These are phyloP conservation scores for Petrocephalus zakoni DNA, from an alignment of 2,113 vertebrate species.

Conservation along the genomic window DNA sequence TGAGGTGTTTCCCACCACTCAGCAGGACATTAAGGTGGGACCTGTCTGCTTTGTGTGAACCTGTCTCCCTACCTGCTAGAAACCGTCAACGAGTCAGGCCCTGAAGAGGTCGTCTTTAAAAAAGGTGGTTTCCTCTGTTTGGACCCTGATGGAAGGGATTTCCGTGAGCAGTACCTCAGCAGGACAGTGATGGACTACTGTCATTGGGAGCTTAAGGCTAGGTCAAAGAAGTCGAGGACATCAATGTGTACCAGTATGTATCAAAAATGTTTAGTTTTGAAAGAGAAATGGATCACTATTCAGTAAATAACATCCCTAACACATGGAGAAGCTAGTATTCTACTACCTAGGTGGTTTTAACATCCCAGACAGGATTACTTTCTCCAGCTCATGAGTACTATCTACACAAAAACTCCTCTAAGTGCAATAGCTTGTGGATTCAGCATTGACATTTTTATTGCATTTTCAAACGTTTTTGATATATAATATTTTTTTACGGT, in stretches of 20 bases:
- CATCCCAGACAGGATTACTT: conserved; percentile 58
- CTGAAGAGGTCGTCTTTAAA: background rate
- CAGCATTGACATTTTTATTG: conserved; percentile 57
- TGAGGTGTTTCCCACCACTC: conserved; percentile 57
- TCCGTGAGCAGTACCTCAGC: conserved; percentile 18
- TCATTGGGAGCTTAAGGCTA: conserved; percentile 44
- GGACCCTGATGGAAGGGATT: background rate
- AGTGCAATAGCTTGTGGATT: conserved; percentile 74
- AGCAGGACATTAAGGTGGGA: conserved; percentile 72
- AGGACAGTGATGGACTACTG: conserved; percentile 39
- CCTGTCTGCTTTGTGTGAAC: conserved; percentile 87
- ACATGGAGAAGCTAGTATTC: conserved; percentile 43
- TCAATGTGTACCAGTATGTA: conserved; percentile 47
- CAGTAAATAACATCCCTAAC: conserved; percentile 55
- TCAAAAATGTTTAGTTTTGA: conserved; percentile 38
- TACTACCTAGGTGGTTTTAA: conserved; percentile 30
- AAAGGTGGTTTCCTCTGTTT: background rate
- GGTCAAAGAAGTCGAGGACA: conserved; percentile 40
- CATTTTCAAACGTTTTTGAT: conserved; percentile 47
- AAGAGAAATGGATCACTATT: conserved; percentile 48
- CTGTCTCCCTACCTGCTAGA: conserved; percentile 8
- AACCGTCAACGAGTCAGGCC: background rate
- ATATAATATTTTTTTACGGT: conserved; percentile 53
- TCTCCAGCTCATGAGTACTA: conserved; percentile 60
- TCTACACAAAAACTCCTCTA: conserved; percentile 61